These are phyloP conservation scores for Mus pahari DNA, from an alignment of 2,113 vertebrate genomes.

Conservation along the genomic window DNA sequence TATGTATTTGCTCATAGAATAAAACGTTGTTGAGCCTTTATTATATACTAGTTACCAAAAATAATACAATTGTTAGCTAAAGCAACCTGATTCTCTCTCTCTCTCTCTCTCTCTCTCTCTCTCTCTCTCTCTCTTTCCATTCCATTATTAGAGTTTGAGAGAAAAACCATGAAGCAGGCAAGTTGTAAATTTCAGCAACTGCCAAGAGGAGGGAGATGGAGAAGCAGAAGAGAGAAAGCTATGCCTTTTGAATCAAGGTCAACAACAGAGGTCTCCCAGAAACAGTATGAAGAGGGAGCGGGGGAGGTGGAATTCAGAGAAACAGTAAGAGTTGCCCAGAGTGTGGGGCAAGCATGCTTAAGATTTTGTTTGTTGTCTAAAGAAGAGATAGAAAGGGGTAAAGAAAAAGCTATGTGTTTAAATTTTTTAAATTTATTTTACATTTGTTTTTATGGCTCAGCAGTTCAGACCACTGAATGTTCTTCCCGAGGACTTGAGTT, in stretches of 20 bases:
- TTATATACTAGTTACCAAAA: constrained; percentile 1
- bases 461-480: not conserved
- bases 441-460: not conserved
- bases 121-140: not conserved
- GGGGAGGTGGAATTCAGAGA: not conserved
- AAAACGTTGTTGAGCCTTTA: constrained; percentile 55
- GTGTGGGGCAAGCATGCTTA: not conserved
- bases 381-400: not conserved
- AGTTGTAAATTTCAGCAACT: not conserved
- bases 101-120: not conserved
- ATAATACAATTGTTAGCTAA: constrained; percentile 36
- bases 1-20: constrained; percentile 59
- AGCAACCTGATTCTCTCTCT: constrained; percentile 8
- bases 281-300: not conserved
- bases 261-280: not conserved
- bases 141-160: not conserved
- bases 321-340: not conserved
- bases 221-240: not conserved
- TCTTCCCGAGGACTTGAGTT: not conserved
- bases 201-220: not conserved
- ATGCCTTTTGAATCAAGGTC: not conserved
- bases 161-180: not conserved
- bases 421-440: not conserved
- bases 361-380: not conserved
- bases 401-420: not conserved